Conservation (phyloP, 1,140 invertebrate species). For the Adoxophyes honmai region DNA sequence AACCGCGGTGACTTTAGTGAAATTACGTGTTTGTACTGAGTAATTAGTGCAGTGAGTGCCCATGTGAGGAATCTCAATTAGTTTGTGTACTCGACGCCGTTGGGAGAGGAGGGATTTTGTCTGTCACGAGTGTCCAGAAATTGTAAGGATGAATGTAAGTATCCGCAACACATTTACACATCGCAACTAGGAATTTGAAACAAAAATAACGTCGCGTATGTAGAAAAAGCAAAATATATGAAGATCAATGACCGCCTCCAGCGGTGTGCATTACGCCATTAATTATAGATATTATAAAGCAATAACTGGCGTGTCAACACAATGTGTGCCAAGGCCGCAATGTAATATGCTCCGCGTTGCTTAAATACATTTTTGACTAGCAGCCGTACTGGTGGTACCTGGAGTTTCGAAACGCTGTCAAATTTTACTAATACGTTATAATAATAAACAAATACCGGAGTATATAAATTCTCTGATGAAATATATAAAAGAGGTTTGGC, state of each 20-base stretch:
- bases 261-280: slow-evolving; percentile 2
- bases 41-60: slow-evolving; percentile 6
- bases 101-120: background rate
- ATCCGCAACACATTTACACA: background rate
- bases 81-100: background rate
- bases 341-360: slow-evolving; percentile 13
- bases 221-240: background rate
- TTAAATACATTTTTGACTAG: slow-evolving; percentile 8
- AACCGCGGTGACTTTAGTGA: slow-evolving; percentile 23
- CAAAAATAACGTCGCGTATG: too few species aligned
- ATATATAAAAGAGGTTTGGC: background rate
- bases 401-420: slow-evolving; percentile 3
- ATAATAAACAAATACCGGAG: slow-evolving; percentile 6
- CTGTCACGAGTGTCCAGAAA: background rate
- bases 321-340: slow-evolving; percentile 20
- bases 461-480: background rate
- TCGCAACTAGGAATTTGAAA: background rate
- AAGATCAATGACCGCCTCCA: slow-evolving; percentile 13
- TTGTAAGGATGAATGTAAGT: slow-evolving; percentile 47
- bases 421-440: slow-evolving; percentile 1
- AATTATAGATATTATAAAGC: slow-evolving; percentile 19
- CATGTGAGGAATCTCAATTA: slow-evolving; percentile 2
- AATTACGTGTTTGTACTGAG: background rate
- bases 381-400: background rate
- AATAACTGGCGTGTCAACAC: slow-evolving; percentile 2